phyloP scores from a whole-genome alignment of 1,140 invertebrate genomes.

The Drosophila serrata region DNA sequence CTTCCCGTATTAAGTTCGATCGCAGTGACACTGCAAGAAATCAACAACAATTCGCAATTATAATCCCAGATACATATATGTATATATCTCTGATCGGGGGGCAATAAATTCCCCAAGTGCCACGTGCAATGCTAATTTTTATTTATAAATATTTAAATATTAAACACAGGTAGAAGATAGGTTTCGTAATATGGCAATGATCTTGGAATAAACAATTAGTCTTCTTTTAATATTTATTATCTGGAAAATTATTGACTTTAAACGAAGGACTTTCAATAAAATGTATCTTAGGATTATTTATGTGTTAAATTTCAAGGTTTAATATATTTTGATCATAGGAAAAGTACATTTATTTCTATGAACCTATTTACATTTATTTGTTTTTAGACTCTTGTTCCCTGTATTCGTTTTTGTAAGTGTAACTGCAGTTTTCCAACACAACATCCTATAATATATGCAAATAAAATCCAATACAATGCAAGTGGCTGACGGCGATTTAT shows the following conservation, averaged over 20 bases:
- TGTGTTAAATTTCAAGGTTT: not conserved
- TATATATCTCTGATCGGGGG: slow-evolving; percentile 1
- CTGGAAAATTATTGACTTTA: not conserved
- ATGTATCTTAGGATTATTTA: not conserved
- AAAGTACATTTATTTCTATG: not conserved
- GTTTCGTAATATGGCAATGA: not conserved
- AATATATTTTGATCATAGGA: too few relatives aligned
- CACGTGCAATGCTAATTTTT: slow-evolving; percentile 35
- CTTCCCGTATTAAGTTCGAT: slow-evolving; percentile 25
- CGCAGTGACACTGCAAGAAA: slow-evolving; percentile 57
- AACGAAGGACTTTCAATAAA: not conserved
- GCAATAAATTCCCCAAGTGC: slow-evolving; percentile 19
- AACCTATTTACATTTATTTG: not conserved
- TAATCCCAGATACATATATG: slow-evolving; percentile 40
- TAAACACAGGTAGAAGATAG: not conserved
- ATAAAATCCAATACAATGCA: slow-evolving; percentile 15
- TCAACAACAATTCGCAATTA: slow-evolving; percentile 23
- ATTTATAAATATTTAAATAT: slow-evolving; percentile 22
- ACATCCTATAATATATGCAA: slow-evolving; percentile 28
- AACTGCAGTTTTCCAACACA: slow-evolving; percentile 6
- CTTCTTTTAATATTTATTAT: not conserved
- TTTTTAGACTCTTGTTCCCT: not conserved
- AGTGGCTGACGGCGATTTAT: slow-evolving; percentile 36
- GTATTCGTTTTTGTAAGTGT: slow-evolving; percentile 21
- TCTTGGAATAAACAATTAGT: not conserved